These are phyloP conservation scores for Rhea americana DNA, from an alignment of 2,113 vertebrate genomes.

Conservation along the genomic window DNA sequence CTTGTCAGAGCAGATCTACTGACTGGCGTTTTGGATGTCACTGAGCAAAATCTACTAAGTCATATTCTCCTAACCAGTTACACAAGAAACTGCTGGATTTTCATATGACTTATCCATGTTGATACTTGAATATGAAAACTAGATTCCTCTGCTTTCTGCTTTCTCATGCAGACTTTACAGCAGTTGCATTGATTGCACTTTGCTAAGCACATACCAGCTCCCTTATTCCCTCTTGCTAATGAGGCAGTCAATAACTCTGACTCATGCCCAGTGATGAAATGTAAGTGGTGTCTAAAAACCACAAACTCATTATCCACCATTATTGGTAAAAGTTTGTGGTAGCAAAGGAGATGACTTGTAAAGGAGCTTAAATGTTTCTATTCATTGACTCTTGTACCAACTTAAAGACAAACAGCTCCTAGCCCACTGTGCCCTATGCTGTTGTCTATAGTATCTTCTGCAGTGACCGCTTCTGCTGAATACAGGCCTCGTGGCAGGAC, in stretches of 20 bases:
- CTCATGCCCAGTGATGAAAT: background rate
- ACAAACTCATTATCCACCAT: background rate
- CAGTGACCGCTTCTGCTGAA: background rate
- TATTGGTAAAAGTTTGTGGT: background rate
- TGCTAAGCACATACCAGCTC: background rate
- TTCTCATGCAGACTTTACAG: background rate
- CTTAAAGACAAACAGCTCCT: background rate
- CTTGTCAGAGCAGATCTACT: background rate
- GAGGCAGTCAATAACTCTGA: background rate
- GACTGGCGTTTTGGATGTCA: background rate
- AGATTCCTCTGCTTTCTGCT: background rate
- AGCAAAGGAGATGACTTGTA: background rate
- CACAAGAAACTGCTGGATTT: background rate
- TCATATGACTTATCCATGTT: background rate
- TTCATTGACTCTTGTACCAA: fast-evolving
- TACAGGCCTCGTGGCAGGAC: background rate
- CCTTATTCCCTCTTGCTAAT: fast-evolving
- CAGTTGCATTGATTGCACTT: background rate
- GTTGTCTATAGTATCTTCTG: background rate
- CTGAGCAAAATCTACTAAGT: background rate
- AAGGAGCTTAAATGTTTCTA: background rate
- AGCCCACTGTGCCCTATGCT: background rate
- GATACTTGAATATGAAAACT: background rate
- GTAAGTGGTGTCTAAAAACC: background rate
- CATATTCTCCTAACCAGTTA: background rate